Evolutionary conservation across 1,140 invertebrate species (phyloP).

Genomic region (Sinella curviseta): DNA sequence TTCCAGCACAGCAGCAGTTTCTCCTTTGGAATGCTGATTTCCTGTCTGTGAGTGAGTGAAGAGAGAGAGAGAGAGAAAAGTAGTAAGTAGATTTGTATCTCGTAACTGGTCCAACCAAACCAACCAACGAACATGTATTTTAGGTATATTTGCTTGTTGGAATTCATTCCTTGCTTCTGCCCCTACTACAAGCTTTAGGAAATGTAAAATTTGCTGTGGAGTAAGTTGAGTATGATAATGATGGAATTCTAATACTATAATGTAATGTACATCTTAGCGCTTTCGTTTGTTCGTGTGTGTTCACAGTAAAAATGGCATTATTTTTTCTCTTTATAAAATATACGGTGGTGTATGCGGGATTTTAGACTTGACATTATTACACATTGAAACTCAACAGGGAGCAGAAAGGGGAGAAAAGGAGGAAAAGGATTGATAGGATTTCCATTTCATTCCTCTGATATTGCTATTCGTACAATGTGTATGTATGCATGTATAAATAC

Average conservation of each 20-base stretch:
- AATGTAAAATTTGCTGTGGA: not conserved
- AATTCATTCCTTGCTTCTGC: not conserved
- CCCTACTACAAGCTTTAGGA: not conserved
- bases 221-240: not conserved
- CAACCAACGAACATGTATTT: not conserved
- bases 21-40: not conserved
- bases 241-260: not conserved
- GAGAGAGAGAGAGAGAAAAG: no score
- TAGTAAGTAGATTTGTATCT: not conserved
- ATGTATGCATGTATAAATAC: no score
- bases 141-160: not conserved
- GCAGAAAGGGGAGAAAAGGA: not conserved
- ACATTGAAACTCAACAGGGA: conserved; percentile 15
- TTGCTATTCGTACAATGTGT: not conserved
- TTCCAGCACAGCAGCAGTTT: no score
- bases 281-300: not conserved
- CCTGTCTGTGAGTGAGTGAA: no score
- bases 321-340: no score
- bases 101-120: not conserved
- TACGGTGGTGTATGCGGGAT: no score
- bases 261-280: not conserved
- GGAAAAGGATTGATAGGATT: conserved; percentile 22
- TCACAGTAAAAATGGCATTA: no score
- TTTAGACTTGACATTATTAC: not conserved
- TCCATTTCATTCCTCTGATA: not conserved